A percentile compares a stretch with the other conserved stretches of the same genome.
Conservation (phyloP, 2,888 invertebrate genomes). For the Drepanosiphum platanoidis region DNA sequence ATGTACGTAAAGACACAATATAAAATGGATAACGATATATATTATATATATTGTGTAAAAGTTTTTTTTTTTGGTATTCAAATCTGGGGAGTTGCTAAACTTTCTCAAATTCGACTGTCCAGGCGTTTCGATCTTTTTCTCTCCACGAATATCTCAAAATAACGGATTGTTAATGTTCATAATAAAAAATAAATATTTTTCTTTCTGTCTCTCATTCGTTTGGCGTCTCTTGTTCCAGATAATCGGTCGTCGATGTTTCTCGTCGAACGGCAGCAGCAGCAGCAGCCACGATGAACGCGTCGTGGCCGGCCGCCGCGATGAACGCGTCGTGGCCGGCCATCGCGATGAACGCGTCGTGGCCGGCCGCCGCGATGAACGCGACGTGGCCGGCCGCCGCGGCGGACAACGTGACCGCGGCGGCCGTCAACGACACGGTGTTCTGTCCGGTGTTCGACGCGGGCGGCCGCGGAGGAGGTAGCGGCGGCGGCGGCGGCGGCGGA, state of each 20-base stretch:
- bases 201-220: too few species aligned
- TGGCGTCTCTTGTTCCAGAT: background rate
- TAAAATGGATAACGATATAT: too few species aligned
- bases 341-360: background rate
- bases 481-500: background rate
- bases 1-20: too few species aligned
- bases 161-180: too few species aligned
- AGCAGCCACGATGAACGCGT: background rate
- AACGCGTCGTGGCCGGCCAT: background rate
- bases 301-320: background rate
- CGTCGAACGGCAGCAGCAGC: background rate
- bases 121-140: too few species aligned
- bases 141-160: too few species aligned
- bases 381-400: background rate
- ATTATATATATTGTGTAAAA: too few species aligned
- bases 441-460: conserved; percentile 4
- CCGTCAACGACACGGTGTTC: background rate
- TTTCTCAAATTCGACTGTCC: too few species aligned
- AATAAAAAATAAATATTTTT: too few species aligned
- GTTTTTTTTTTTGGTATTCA: too few species aligned
- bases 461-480: background rate
- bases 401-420: background rate
- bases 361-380: background rate
- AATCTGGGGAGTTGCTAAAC: too few species aligned
- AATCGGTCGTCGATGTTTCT: background rate